phyloP scores from a whole-genome alignment of 2,888 invertebrate genomes.

The Aleiodes leptofemur region DNA sequence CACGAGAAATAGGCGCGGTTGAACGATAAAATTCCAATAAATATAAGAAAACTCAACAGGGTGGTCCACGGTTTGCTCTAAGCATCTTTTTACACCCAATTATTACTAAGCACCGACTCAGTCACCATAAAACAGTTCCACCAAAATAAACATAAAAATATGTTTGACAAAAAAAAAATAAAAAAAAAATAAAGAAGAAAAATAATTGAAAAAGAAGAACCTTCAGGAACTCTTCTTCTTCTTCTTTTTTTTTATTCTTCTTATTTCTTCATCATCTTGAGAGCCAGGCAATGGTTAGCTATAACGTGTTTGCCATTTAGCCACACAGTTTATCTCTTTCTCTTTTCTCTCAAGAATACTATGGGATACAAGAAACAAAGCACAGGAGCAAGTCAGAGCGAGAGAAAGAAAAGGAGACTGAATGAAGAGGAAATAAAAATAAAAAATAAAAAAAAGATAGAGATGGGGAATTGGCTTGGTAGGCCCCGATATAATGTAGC shows the following conservation, averaged over 20 bases:
- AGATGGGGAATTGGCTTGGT: slow-evolving; percentile 67
- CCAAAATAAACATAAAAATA: slow-evolving; percentile 12
- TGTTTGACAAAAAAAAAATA: not conserved
- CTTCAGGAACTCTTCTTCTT: slow-evolving; percentile 12
- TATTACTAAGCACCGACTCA: slow-evolving; percentile 34
- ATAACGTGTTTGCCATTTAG: slow-evolving; percentile 48
- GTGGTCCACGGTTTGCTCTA: slow-evolving; percentile 42
- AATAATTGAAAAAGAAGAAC: slow-evolving; percentile 33
- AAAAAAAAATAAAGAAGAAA: slow-evolving; percentile 14
- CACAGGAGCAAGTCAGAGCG: not conserved
- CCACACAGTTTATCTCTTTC: slow-evolving; percentile 30
- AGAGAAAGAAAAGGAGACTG: slow-evolving; percentile 5
- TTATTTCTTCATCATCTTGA: slow-evolving; percentile 44
- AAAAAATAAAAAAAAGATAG: not conserved
- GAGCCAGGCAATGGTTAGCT: slow-evolving; percentile 16
- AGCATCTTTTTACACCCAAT: slow-evolving; percentile 46
- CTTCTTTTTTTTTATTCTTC: not conserved
- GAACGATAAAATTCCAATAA: slow-evolving; percentile 47
- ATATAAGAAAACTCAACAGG: slow-evolving; percentile 34
- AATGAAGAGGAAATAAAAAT: slow-evolving; percentile 15
- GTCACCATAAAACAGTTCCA: slow-evolving; percentile 26
- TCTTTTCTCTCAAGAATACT: slow-evolving; percentile 2
- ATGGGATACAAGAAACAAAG: slow-evolving; percentile 37
- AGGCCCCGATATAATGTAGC: slow-evolving; percentile 72
- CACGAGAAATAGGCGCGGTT: slow-evolving; percentile 37